Conservation (phyloP, 2,113 vertebrate genomes). For the Dromiciops gliroides region DNA sequence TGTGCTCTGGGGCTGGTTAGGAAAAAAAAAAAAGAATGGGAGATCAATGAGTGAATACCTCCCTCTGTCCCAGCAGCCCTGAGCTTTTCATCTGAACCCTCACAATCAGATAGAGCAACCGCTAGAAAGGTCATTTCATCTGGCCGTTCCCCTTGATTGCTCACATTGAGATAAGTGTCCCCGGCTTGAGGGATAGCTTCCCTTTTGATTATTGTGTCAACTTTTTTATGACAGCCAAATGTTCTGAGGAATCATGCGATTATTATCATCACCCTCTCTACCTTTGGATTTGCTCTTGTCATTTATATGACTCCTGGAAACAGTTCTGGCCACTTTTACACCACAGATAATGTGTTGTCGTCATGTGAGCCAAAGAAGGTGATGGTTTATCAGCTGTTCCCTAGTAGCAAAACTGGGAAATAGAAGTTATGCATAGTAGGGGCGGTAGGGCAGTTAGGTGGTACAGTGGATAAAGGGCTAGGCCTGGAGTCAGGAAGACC, state of each 20-base stretch:
- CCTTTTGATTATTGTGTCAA: slow-evolving; percentile 34
- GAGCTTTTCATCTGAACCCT: slow-evolving; percentile 34
- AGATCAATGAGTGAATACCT: slow-evolving; percentile 35
- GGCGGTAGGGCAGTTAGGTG: neutral
- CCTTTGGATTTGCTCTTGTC: neutral
- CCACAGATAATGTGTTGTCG: slow-evolving; percentile 44
- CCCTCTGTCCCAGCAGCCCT: slow-evolving; percentile 5
- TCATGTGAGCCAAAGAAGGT: neutral
- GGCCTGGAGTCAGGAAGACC: no score
- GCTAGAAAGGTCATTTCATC: neutral
- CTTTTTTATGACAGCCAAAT: slow-evolving; percentile 4
- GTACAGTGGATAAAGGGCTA: no score
- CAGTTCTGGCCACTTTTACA: slow-evolving; percentile 25
- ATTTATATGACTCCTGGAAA: neutral
- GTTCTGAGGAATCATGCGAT: slow-evolving; percentile 40
- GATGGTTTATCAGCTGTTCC: slow-evolving; percentile 29
- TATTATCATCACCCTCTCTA: neutral
- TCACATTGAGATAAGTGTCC: neutral
- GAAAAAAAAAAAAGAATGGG: neutral
- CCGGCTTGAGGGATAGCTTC: slow-evolving; percentile 36
- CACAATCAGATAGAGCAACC: slow-evolving; percentile 1
- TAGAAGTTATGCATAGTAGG: neutral
- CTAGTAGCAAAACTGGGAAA: neutral
- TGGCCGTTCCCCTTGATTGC: neutral
- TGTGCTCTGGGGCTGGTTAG: slow-evolving; percentile 30